Evolutionary conservation across 2,797 vertebrate species (phyloP), one percentile per base, ranked within the genome.

Genomic region (Eupleurogrammus muticus): DNA sequence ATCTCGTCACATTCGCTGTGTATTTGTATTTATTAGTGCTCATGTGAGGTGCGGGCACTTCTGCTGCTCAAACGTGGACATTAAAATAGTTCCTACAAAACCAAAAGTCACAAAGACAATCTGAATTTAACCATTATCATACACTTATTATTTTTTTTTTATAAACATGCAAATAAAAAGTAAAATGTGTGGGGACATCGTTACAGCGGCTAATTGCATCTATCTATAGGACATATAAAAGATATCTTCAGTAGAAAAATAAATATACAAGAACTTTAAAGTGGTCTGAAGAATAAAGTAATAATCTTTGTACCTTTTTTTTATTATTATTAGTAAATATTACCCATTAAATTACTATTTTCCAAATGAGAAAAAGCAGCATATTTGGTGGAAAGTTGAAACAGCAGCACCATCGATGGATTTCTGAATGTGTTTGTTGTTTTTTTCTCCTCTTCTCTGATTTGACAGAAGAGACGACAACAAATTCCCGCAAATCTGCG

Each of bases 201-300:
- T 87, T 90, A 93, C 84, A 92, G 86, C 87, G 89, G 86, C 90
- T 82, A 91, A 84, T 89, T 84, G 90, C 88, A 62, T 80, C 72
- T 73, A 85, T 72, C 63, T 74, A 49, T 78, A 92, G 81, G 86
- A 92, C 87, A 92, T 90, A 93, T 93, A 94, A 92, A 95, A 94
- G 89, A 88, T 89, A 54, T 91, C 92, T 90, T 91, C 91, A 92
- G 93, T 94, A 94, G 93, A 95, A 83, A 77, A 84, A 88, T 84
- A 86, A 82, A 87, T 87, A 73, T 36, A 55, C 1, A 80, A 70
- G 55, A 61, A 74, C 44, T 70, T 61, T 56, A 36, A 62, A 51
- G 24, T 77, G 32, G 61, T 70, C 78, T 76, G 66, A 74, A 70
- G 38, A 81, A 65, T 44, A 82, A 73, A 71, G 40, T 66, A 66